Evolutionary conservation across 2,113 vertebrate species (phyloP).

Genomic region (Campylomormyrus tamandua): DNA sequence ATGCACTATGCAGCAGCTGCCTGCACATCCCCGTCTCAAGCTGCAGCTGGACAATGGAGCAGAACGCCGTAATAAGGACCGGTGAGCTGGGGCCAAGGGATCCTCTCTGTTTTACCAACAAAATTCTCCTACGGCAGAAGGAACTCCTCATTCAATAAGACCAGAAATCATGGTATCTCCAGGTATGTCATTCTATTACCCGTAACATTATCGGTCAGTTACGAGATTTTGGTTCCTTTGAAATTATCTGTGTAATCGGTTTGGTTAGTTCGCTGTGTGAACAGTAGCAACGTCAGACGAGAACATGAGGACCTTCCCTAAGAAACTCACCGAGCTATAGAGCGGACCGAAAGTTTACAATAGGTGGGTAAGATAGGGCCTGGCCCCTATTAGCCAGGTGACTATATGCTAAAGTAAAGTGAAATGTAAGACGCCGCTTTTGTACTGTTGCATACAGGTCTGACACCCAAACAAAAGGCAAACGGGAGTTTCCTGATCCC

Average conservation of each 20-base stretch:
- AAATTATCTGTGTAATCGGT: background rate
- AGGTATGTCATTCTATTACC: background rate
- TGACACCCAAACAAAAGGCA: background rate
- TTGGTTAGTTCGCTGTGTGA: background rate
- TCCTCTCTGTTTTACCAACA: conserved; percentile 14
- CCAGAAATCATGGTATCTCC: background rate
- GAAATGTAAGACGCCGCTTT: conserved; percentile 1
- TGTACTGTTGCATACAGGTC: background rate
- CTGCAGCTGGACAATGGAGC: conserved; percentile 7
- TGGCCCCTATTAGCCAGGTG: background rate
- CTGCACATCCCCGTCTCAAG: background rate
- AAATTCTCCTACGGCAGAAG: background rate
- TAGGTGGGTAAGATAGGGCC: conserved; percentile 2
- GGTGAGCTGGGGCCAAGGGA: background rate
- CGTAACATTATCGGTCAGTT: background rate
- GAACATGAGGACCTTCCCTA: conserved; percentile 21
- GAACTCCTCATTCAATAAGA: background rate
- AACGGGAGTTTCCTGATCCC: background rate
- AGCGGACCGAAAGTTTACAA: conserved; percentile 13
- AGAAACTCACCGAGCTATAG: background rate
- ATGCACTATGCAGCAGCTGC: background rate
- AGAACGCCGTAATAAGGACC: background rate
- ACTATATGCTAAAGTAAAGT: background rate
- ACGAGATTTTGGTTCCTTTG: background rate
- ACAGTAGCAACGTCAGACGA: background rate